Evolutionary conservation across 2,113 vertebrate genomes (phyloP).

Genomic region (Theropithecus gelada): DNA sequence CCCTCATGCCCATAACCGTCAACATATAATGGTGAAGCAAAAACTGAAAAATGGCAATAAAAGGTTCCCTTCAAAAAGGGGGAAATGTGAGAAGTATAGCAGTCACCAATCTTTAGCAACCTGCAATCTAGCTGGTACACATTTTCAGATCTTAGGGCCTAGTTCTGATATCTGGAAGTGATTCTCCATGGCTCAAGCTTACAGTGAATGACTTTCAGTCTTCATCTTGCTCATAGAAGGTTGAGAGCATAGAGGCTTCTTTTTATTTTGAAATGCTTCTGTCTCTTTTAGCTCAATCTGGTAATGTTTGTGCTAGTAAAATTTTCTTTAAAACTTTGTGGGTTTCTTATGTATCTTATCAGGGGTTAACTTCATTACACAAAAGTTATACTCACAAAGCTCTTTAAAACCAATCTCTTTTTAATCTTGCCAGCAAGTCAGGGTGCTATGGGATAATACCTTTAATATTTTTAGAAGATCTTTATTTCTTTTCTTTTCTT

Average conservation of each 20-base stretch:
- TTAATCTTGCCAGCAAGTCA: neutral
- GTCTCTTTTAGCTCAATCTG: neutral
- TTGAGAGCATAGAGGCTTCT: neutral
- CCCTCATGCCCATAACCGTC: neutral
- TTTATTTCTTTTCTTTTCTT: accelerated
- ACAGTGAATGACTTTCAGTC: neutral
- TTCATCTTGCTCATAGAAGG: neutral
- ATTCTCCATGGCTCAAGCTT: neutral
- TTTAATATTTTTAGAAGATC: neutral
- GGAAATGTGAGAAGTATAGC: neutral
- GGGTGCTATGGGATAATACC: neutral
- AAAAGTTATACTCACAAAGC: neutral
- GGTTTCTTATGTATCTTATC: neutral
- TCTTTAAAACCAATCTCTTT: neutral
- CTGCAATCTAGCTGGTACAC: neutral
- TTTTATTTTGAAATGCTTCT: neutral
- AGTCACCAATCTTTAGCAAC: neutral
- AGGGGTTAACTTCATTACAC: neutral
- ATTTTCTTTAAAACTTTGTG: conserved; percentile 1
- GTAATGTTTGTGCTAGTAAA: neutral
- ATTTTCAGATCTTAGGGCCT: neutral
- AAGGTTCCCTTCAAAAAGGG: neutral
- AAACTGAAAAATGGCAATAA: neutral
- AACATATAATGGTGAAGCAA: neutral
- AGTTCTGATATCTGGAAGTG: neutral